Base-by-base conservation (phyloP, 1,140 invertebrate species). In the Ladona fulva region DNA sequence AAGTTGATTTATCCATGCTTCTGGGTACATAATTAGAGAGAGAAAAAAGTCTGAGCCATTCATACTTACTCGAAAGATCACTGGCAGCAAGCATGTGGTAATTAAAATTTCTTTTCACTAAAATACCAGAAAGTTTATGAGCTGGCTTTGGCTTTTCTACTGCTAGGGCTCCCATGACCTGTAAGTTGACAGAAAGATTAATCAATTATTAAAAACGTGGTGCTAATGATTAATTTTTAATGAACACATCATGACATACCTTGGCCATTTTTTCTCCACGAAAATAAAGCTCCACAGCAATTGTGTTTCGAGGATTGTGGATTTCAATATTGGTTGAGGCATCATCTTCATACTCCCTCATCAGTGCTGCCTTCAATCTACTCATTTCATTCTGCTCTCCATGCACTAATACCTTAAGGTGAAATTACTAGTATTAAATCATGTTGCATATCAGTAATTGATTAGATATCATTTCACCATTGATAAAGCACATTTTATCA, bases 351-450 rank as follows among this genome's bases (percentile, higher is more conserved):
- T 99, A 99, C 85, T 99, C 97, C 19, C 97, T 87, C 81, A 95
- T 91, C 24, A 99, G 86, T 0, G 97, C 98, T 74, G 96, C 92
- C 86, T 98, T 98, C 74, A 99, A 85, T 25, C 98, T 90, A 3
- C 91, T 93, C 98, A 99, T 99, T 87, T 99, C 98, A 85, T 99
- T 99, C 83, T 97, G 94, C 85, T 99, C 98, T 0, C 98, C 98
- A 85, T 99, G 98, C 0, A 99, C 98, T 24, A 99, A 87, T 16
- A 98, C 90, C 91, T 93, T 79, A 37, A 37, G 8, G 8, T 5
- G 29, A 25, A 79, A 73, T 25, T 52, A 77, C 0, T 44, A 24
- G 14, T 77, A n/a, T n/a, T n/a, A n/a, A n/a, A n/a, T n/a, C n/a
- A n/a, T n/a, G n/a, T n/a, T n/a, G n/a, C n/a, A n/a, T n/a, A n/a